Base-by-base conservation (phyloP, 2,888 invertebrate species). In the Caenorhabditis sp. region DNA sequence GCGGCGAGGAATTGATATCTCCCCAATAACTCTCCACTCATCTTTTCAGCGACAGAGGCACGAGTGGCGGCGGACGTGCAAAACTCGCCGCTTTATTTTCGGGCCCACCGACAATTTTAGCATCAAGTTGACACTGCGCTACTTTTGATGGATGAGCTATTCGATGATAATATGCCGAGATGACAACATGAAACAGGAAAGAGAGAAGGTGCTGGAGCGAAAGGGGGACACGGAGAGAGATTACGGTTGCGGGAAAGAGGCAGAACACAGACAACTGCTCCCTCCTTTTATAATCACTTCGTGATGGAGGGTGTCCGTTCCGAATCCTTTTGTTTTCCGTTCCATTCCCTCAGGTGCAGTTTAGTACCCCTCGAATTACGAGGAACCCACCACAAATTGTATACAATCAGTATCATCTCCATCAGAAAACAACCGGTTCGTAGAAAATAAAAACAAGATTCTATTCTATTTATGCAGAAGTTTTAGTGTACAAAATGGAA, bases 401-500 rank as follows among this genome's bases (percentile, higher is more conserved):
- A 47, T 47, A 47, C 47, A 47, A 47, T 47, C 47, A 40, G 40
- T 13, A 47, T 47, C 40, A 9, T 15, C 40, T n/a, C 40, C 9
- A 15, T 9, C 47, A 11, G 20, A 47, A n/a, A 47, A 47, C 47
- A 47, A 18, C 4, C 18, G 9, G 3, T 18, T 47, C 47, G 18
- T 9, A n/a, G n/a, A n/a, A n/a, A 47, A 47, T 18, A n/a, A 47
- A 2, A 47, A 20, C 20, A 47, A n/a, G 47, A 20, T 47, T 18
- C 47, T n/a, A n/a, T 9, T 32, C 32, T 47, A 47, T 61, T 47
- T 61, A 76, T 50, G 51, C 67, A 55, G 68, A 72, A 53, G 62
- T 61, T 61, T 81, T 81, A 18, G 76, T 67, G 64, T 81, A 81
- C 18, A 76, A 37, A 22, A 81, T 81, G 4, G 69, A 64, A 28